phyloP scores from a whole-genome alignment of 2,888 invertebrate species.

The Yponomeuta malinellus region DNA sequence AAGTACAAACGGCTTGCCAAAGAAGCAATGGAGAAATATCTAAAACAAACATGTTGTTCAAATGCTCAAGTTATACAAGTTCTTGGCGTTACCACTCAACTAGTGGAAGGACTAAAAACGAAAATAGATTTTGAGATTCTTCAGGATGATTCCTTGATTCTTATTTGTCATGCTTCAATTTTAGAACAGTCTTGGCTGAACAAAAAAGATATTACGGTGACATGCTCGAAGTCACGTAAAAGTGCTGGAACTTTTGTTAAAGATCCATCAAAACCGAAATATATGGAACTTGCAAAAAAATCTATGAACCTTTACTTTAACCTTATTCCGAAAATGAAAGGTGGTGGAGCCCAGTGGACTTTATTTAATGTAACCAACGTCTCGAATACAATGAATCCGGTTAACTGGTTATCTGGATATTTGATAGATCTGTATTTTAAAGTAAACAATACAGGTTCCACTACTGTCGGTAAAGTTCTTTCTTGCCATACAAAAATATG shows the following conservation, averaged over 20 bases:
- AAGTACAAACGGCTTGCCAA: slow-evolving; percentile 29
- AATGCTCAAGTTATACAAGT: slow-evolving; percentile 36
- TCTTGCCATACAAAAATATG: slow-evolving; percentile 23
- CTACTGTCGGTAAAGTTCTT: not conserved
- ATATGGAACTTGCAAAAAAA: slow-evolving; percentile 26
- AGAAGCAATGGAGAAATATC: slow-evolving; percentile 25
- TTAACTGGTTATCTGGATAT: slow-evolving; percentile 63
- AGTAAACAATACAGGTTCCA: not conserved
- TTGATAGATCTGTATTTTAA: slow-evolving; percentile 63
- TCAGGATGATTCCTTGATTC: slow-evolving; percentile 57
- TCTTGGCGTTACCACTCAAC: slow-evolving; percentile 47
- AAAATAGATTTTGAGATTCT: slow-evolving; percentile 33
- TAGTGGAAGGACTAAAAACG: slow-evolving; percentile 59
- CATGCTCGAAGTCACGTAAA: slow-evolving; percentile 24
- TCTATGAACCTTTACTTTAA: slow-evolving; percentile 17
- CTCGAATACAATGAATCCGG: slow-evolving; percentile 18
- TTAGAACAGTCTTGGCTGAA: slow-evolving; percentile 27
- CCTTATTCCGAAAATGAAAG: no score
- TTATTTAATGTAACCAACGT: no score
- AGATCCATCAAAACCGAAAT: slow-evolving; percentile 27
- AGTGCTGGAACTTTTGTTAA: slow-evolving; percentile 19
- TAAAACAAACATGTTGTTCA: no score
- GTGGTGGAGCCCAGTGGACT: no score
- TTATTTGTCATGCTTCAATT: slow-evolving; percentile 26
- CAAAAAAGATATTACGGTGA: slow-evolving; percentile 28